Conservation (phyloP, 2,797 vertebrate species). For the Malurus leucopterus region DNA sequence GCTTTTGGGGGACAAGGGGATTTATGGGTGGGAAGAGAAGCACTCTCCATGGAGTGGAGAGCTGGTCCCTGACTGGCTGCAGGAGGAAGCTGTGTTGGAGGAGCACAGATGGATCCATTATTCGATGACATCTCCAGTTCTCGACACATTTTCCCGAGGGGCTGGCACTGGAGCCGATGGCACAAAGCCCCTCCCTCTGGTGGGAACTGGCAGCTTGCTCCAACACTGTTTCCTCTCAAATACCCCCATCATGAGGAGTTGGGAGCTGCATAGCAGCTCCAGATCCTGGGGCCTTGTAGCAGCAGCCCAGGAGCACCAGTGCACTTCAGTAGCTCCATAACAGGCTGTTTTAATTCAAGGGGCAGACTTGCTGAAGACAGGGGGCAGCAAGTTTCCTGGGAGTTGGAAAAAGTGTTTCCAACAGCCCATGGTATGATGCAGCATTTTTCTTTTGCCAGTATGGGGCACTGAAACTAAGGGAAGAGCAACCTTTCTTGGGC, state of each 20-base stretch:
- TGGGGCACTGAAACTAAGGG: conserved; percentile 19
- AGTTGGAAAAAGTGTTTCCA: not conserved
- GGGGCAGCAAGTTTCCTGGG: not conserved
- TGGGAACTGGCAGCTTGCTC: not conserved
- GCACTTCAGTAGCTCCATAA: not conserved
- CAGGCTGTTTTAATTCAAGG: not conserved
- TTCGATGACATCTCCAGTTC: not conserved
- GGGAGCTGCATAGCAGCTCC: not conserved
- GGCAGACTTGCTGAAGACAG: not conserved
- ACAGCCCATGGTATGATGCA: conserved; percentile 8
- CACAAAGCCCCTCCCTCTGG: not conserved
- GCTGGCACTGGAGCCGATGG: not conserved
- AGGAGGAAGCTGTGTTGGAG: not conserved
- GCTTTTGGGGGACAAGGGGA: not conserved
- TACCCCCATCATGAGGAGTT: not conserved
- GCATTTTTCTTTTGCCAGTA: not conserved
- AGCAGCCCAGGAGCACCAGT: not conserved
- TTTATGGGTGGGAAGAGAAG: not conserved
- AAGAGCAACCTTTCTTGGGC: conserved; percentile 23
- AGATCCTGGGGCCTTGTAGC: not conserved
- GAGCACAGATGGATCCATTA: not conserved
- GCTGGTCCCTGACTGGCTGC: not conserved
- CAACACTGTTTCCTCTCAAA: not conserved
- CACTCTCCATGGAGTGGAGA: not conserved
- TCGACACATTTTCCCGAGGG: rapidly evolving